Base-by-base conservation (phyloP, 2,797 vertebrate genomes). In the Tapirus indicus region DNA sequence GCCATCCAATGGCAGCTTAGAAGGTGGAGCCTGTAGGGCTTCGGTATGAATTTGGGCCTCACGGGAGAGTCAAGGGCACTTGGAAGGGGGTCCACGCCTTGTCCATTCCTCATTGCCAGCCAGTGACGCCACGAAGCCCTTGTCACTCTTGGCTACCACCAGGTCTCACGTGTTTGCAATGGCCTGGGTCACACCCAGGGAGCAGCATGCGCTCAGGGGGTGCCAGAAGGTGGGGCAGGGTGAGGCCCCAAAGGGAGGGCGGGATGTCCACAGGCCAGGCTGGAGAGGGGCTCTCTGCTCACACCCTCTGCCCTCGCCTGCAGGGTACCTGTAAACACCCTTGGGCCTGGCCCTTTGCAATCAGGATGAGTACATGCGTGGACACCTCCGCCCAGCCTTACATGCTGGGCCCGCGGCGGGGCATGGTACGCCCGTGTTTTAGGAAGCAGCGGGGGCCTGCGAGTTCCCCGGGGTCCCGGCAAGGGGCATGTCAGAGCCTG, bases 401-500 rank as follows among this genome's bases (percentile, higher is more conserved):
- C 91, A 14, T 8, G 94, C 97, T 96, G 94, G 92, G 97, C 86
- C 69, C 47, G 1, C 17, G 3, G 94, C 4, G 0, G 64, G 82
- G 56, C 1, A 6, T 27, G 90, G 89, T 92, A 85, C 20, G 6
- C 41, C 35, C 0, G 0, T 98, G 95, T 95, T 96, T 97, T 49
- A 56, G 88, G 88, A 97, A 92, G 91, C 74, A 4, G 72, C 6
- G 1, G 96, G 88, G 49, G 64, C 52, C 74, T 35, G 13, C 56
- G 84, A n/a, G 62, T 83, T 92, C 94, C 52, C 79, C 13, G 62
- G 78, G 74, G 78, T 58, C 87, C 66, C 20, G 13, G 77, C 71
- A 54, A 94, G 58, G 92, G 95, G 89, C 41, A 7, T 18, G 60
- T 92, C 68, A 38, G 93, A 95, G 62, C 71, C 94, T 74, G 56